A percentile compares a stretch with the other conserved stretches of the same genome.
Conservation (phyloP, 35 echinoderm and acorn worm species). For the Heliocidaris erythrogramma region DNA sequence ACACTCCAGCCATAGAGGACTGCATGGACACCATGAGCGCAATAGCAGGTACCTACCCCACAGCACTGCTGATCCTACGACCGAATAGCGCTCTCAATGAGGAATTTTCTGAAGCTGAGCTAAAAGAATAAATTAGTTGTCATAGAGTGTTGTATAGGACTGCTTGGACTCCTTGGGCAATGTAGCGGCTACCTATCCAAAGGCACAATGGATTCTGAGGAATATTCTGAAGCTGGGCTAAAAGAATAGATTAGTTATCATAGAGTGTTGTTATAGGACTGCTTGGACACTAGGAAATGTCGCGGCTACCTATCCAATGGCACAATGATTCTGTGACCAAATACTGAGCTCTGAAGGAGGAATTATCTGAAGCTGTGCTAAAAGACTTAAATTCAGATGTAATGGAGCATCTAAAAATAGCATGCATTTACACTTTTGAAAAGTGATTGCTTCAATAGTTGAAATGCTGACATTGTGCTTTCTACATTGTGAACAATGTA, state of each 20-base stretch:
- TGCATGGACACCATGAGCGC: constrained; percentile 51
- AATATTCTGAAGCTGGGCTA: constrained; percentile 15
- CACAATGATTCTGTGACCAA: constrained; percentile 59
- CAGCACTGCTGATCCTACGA: constrained; percentile 58
- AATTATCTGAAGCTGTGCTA: constrained; percentile 11
- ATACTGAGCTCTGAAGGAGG: constrained; percentile 47
- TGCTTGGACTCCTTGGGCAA: no score
- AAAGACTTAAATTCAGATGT: no score
- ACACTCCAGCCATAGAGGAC: constrained; percentile 26
- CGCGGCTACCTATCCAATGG: neutral
- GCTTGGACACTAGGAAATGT: no score
- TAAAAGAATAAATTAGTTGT: neutral
- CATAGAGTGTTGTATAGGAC: no score
- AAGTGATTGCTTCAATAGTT: no score
- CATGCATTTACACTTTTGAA: no score
- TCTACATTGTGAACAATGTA: no score
- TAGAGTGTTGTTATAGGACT: neutral
- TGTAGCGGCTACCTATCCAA: no score
- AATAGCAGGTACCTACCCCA: neutral
- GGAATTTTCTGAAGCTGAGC: constrained; percentile 38
- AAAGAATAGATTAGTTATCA: neutral
- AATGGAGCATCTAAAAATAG: no score
- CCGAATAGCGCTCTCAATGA: constrained; percentile 51
- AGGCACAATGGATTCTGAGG: constrained; percentile 47
- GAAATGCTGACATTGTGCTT: no score